Percentiles rank a stretch among this genome's conserved stretches.
Evolutionary conservation across 2,888 invertebrate species (phyloP).

Genomic region (Polymixis flavicincta): DNA sequence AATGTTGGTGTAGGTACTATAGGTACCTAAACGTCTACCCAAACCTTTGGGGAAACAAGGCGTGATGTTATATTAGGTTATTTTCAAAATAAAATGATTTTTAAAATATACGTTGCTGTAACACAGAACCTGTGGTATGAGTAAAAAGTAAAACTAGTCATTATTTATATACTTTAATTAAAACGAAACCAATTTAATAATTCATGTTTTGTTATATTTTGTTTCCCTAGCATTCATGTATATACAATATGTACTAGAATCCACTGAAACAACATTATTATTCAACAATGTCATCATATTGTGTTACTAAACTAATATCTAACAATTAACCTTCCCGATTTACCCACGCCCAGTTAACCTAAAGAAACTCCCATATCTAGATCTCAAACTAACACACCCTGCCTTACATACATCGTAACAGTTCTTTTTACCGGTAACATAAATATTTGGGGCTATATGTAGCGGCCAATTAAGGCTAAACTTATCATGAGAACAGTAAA

Average conservation of each 20-base stretch:
- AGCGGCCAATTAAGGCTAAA: constrained; percentile 54
- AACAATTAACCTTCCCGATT: background rate
- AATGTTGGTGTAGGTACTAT: too few relatives aligned
- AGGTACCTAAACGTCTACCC: too few relatives aligned
- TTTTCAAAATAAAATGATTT: background rate
- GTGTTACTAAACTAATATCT: background rate
- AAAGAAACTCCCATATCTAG: background rate
- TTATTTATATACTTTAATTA: background rate
- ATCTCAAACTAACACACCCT: background rate
- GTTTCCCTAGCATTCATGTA: background rate
- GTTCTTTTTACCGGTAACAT: constrained; percentile 19
- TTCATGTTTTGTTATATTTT: background rate
- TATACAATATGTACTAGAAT: too few relatives aligned
- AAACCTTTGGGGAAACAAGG: too few relatives aligned
- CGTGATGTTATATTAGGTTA: too few relatives aligned
- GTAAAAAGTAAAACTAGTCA: background rate
- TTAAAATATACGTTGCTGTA: background rate
- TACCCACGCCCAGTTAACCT: background rate
- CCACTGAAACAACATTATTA: background rate
- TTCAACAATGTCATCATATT: background rate
- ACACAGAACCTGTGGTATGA: background rate
- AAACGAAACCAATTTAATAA: background rate
- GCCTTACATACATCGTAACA: constrained; percentile 6
- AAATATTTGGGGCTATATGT: constrained; percentile 34
- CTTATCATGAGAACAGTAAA: constrained; percentile 57